Evolutionary conservation across 2,797 vertebrate genomes (phyloP).

Genomic region (Sandelia bainsii): DNA sequence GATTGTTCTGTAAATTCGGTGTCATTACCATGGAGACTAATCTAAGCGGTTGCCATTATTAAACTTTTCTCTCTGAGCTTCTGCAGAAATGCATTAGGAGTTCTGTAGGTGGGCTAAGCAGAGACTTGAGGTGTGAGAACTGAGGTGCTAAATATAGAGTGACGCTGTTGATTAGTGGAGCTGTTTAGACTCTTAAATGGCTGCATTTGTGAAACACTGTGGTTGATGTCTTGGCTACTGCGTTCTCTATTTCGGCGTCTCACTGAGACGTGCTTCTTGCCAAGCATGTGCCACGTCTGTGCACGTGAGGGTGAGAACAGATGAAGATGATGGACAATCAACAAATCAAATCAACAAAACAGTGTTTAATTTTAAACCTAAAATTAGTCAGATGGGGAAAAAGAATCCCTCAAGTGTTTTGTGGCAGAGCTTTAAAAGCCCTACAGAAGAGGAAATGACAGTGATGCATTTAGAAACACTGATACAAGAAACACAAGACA

Average conservation of each 20-base stretch:
- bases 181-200: constrained; percentile 57
- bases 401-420: not conserved
- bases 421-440: constrained; percentile 27
- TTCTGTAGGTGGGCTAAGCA: constrained; percentile 70
- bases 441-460: constrained; percentile 10
- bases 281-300: not conserved
- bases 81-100: constrained; percentile 58
- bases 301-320: not conserved
- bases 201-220: constrained; percentile 43
- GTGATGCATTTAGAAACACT: not conserved
- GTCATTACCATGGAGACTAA: constrained; percentile 74
- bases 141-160: constrained; percentile 74
- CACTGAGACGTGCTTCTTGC: not conserved
- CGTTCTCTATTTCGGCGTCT: not conserved
- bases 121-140: constrained; percentile 70
- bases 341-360: too few species aligned
- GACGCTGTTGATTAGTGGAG: constrained; percentile 64
- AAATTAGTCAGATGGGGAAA: constrained; percentile 13
- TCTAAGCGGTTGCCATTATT: constrained; percentile 67
- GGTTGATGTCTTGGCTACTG: constrained; percentile 1
- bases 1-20: constrained; percentile 18
- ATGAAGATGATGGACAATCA: not conserved
- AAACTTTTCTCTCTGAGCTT: constrained; percentile 66
- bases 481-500: constrained; percentile 18
- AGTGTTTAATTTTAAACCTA: constrained; percentile 9